These are phyloP conservation scores for Drosophila punjabiensis DNA, from an alignment of 1,140 invertebrate species.

Conservation along the genomic window DNA sequence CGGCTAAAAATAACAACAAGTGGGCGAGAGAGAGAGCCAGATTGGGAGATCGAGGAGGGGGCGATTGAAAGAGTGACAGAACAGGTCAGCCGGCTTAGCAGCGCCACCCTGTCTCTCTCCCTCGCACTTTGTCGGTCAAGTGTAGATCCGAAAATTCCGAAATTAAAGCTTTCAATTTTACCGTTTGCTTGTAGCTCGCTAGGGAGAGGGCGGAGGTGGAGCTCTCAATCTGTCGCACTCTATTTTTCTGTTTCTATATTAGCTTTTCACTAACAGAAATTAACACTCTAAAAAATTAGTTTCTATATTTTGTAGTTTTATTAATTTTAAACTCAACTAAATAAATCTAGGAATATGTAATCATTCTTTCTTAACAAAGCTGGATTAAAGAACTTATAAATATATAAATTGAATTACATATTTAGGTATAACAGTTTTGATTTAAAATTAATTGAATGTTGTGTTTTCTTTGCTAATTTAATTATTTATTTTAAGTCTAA, in stretches of 20 bases:
- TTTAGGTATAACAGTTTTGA: too few species aligned
- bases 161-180: slow-evolving; percentile 29
- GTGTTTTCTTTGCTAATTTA: neutral
- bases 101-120: slow-evolving; percentile 11
- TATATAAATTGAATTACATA: neutral
- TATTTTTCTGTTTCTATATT: slow-evolving; percentile 29
- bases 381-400: neutral
- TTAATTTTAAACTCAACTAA: too few species aligned
- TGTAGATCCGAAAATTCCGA: slow-evolving; percentile 36
- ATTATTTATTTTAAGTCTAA: neutral
- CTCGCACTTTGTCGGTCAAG: slow-evolving; percentile 36
- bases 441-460: too few species aligned
- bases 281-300: slow-evolving; percentile 18
- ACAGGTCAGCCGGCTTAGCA: slow-evolving; percentile 42
- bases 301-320: neutral
- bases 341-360: neutral
- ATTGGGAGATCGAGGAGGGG: slow-evolving; percentile 7
- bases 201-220: neutral
- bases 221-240: slow-evolving; percentile 10
- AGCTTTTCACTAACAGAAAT: slow-evolving; percentile 51
- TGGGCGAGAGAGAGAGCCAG: slow-evolving; percentile 53
- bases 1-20: slow-evolving; percentile 49
- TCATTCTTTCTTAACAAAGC: neutral
- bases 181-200: slow-evolving; percentile 10
- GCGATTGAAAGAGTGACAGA: slow-evolving; percentile 32